Evolutionary conservation across 1,140 invertebrate genomes (phyloP), one percentile per base, ranked within the genome.

Genomic region (Caerostris darwini): DNA sequence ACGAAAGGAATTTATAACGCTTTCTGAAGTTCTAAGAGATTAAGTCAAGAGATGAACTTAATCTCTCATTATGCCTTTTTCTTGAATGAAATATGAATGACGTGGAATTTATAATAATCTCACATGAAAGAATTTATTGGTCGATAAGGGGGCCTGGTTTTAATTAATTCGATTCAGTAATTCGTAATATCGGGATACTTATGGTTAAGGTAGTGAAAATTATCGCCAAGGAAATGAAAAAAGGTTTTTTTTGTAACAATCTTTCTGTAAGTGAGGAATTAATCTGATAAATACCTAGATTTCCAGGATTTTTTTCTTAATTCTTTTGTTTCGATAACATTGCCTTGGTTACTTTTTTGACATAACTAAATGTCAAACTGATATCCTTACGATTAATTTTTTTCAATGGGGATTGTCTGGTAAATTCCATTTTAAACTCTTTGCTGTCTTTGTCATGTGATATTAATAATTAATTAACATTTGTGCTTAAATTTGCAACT

Each of bases 151-250:
- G 34, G 34, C 34, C 12, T 54, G 17, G 81, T n/a, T 82, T 82
- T 82, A 56, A 82, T 54, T 82, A 54, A 82, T 82, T 82, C 77
- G 10, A 82, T 82, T 82, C 50, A 82, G 54, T 82, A 53, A 56
- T 7, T 56, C 17, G 50, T 17, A 56, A 82, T 54, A 8, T 82
- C 1, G 54, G 12, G 12, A 54, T 1, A 53, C 19, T 10, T 54
- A 17, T 53, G 54, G 54, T 82, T 53, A 82, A 10, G 3, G 10
- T 17, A 0, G 53, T 56, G 3, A 82, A 7, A 82, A 7, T 71
- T 71, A 71, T 34, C n/a, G 67, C 34, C 19, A 71, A n/a, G 19
- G n/a, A 71, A 71, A 67, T 67, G 12, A 17, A 67, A 67, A 6
- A 17, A n/a, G 14, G n/a, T n/a, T n/a, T 67, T 67, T 67, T 67